Evolutionary conservation across 2,113 vertebrate genomes (phyloP).

Genomic region (Vulpes ferrilata): DNA sequence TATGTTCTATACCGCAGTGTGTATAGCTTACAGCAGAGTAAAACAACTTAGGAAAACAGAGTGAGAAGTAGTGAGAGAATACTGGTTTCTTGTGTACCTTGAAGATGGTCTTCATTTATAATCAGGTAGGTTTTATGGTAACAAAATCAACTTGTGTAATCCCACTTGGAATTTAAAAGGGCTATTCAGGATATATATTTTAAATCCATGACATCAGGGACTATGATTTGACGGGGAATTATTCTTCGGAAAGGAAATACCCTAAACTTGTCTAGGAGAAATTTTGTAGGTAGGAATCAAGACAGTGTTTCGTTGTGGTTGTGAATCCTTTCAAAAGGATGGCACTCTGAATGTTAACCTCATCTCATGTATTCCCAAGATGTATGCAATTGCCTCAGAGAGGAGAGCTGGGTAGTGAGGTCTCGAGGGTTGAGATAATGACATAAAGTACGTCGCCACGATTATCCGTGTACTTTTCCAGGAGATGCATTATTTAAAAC

Average conservation of each 20-base stretch:
- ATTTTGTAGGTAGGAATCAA: conserved; percentile 69
- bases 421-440: conserved; percentile 90
- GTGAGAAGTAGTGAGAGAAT: background rate
- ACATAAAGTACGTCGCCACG: conserved; percentile 95
- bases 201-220: conserved; percentile 51
- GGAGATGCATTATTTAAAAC: conserved; percentile 91
- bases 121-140: conserved; percentile 36
- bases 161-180: conserved; percentile 55
- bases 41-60: background rate
- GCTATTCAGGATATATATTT: conserved; percentile 13
- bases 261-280: conserved; percentile 60
- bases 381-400: conserved; percentile 88
- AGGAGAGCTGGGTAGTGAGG: conserved; percentile 86
- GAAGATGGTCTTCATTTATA: background rate
- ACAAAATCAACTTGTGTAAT: conserved; percentile 25
- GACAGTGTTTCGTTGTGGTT: conserved; percentile 77
- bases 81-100: background rate
- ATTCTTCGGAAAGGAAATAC: conserved; percentile 48
- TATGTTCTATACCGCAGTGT: background rate
- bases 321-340: conserved; percentile 79
- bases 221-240: conserved; percentile 53
- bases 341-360: conserved; percentile 86
- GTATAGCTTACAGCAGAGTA: background rate
- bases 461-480: conserved; percentile 91
- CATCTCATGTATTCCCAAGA: conserved; percentile 88